These are phyloP conservation scores for Drosophila conformis DNA, from an alignment of 2,888 invertebrate genomes.

Conservation along the genomic window DNA sequence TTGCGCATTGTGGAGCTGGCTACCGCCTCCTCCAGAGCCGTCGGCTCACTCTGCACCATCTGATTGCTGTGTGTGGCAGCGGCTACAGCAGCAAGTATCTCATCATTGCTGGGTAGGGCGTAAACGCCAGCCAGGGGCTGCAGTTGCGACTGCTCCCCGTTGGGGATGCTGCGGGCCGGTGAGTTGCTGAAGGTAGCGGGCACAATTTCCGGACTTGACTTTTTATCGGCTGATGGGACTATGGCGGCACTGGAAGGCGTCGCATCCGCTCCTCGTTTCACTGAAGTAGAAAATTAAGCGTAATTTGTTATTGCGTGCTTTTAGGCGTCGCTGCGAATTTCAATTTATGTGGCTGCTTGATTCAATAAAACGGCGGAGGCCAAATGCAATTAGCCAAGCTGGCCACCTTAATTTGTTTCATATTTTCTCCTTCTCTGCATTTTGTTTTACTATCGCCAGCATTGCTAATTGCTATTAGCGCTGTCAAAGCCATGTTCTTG, in stretches of 20 bases:
- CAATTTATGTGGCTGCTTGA: conserved; percentile 54
- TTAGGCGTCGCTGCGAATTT: conserved; percentile 56
- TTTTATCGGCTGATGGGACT: conserved; percentile 73
- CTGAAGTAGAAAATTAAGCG: conserved; percentile 56
- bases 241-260: conserved; percentile 30
- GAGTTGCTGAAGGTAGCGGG: conserved; percentile 80
- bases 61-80: conserved; percentile 77
- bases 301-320: conserved; percentile 55
- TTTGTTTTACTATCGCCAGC: conserved; percentile 23
- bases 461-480: conserved; percentile 75
- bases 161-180: conserved; percentile 45
- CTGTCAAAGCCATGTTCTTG: conserved; percentile 69
- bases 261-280: conserved; percentile 55
- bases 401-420: conserved; percentile 66
- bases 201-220: conserved; percentile 82
- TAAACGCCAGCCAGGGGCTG: conserved; percentile 54
- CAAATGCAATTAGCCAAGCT: conserved; percentile 69
- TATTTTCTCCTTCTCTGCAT: conserved; percentile 35
- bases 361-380: conserved; percentile 66
- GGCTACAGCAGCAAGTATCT: conserved; percentile 81
- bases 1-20: conserved; percentile 80
- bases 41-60: conserved; percentile 68
- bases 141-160: conserved; percentile 13
- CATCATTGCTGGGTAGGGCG: conserved; percentile 73
- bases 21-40: conserved; percentile 56